Base-by-base conservation (phyloP, 1,140 invertebrate genomes). In the Rhynchophorus ferrugineus region DNA sequence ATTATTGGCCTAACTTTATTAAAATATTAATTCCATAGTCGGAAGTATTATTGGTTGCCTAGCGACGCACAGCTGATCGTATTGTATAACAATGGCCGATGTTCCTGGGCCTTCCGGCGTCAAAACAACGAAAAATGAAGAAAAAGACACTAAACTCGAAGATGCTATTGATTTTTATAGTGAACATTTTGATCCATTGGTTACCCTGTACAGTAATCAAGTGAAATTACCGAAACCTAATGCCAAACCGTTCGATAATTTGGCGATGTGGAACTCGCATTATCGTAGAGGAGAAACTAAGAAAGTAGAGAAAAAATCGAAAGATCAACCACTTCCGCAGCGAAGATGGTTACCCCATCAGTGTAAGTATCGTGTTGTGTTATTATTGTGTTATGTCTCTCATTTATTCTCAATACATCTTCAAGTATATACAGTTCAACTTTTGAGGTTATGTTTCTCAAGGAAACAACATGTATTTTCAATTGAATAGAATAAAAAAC, bases 131-230 rank as follows among this genome's bases (percentile, higher is more conserved):
- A 13, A 43, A 20, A 11, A 43, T 9, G 13, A 13, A 9, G 44
- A 13, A 14, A 61, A 69, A 62, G 70, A 65, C 17, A 66, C 64
- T 1, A 64, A 69, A 49, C 74, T 73, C 17, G 78, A 83, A n/a
- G 75, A 78, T 7, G 78, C 77, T 70, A 64, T 83, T 20, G 78
- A 84, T 63, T 71, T 77, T 22, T 75, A 65, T 47, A 84, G 81
- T 63, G 75, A 78, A 3, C 72, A 72, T 37, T 88, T 85, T 47
- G 76, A 88, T 69, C 77, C 85, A 0, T 38, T 84, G 0, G 78
- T 78, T 62, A 83, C 78, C 1, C 64, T 89, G 9, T 80, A 81
- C 48, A 76, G 78, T 0, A 37, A 68, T 3, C 77, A 79, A 57
- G 59, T 73, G 0, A 65, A 67, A 56, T 21, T 83, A 1, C 80